Percentiles rank a stretch among this genome's conserved stretches.
Evolutionary conservation across 2,797 vertebrate species (phyloP).

Genomic region (Sebastes glaucus): DNA sequence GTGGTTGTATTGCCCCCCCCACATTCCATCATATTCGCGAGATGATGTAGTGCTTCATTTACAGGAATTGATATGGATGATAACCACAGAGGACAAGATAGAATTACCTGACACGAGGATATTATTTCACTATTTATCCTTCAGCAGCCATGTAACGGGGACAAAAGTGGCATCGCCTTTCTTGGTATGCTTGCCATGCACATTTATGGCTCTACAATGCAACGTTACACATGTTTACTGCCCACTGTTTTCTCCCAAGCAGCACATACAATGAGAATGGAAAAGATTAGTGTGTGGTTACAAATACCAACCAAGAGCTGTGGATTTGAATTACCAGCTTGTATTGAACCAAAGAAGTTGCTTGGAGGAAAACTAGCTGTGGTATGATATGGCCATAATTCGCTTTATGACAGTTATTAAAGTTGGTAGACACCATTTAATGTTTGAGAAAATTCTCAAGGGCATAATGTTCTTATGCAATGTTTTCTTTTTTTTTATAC

Average conservation of each 20-base stretch:
- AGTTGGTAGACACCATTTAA: neutral
- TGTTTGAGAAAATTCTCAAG: conserved; percentile 20
- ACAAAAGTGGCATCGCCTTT: conserved; percentile 52
- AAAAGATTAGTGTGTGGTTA: neutral
- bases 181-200: conserved; percentile 56
- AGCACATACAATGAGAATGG: conserved; percentile 1
- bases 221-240: conserved; percentile 47
- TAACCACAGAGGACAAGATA: conserved; percentile 70
- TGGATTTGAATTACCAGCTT: conserved; percentile 6
- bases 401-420: conserved; percentile 5
- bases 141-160: conserved; percentile 52
- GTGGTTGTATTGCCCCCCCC: neutral
- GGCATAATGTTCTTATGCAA: conserved; percentile 7
- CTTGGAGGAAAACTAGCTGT: neutral
- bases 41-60: conserved; percentile 63
- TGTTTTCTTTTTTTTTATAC: neutral
- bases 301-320: neutral
- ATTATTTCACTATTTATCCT: conserved; percentile 72
- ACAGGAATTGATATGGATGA: conserved; percentile 66
- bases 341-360: neutral
- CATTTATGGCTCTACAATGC: conserved; percentile 46
- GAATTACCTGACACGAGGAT: conserved; percentile 59
- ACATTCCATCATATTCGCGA: conserved; percentile 26
- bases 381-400: neutral
- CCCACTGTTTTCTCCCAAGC: conserved; percentile 3